Conservation (phyloP, 2,113 vertebrate genomes). For the Podarcis raffonei region DNA sequence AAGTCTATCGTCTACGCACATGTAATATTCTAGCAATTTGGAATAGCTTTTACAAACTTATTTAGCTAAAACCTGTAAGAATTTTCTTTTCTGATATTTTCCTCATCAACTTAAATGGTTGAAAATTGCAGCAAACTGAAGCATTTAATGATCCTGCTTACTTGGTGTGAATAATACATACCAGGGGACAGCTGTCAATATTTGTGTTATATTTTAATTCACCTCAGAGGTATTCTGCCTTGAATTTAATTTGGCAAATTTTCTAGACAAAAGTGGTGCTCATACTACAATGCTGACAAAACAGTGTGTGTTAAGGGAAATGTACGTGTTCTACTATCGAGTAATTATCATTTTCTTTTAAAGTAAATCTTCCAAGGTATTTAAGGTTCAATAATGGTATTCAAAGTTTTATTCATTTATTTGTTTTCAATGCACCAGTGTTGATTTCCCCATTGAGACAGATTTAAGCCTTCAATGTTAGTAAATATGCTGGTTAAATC, state of each 20-base stretch:
- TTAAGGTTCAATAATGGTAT: not conserved
- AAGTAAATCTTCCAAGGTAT: not conserved
- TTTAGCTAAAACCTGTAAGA: not conserved
- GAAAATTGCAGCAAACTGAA: slow-evolving; percentile 1
- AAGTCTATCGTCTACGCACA: not conserved
- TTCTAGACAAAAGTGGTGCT: not conserved
- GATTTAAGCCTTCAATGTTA: not conserved
- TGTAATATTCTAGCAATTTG: not conserved
- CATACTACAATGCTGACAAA: not conserved
- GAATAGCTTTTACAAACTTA: not conserved
- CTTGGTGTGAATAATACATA: not conserved
- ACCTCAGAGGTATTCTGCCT: not conserved
- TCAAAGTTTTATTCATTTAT: not conserved
- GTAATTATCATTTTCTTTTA: slow-evolving; percentile 9
- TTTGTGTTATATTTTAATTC: slow-evolving; percentile 15
- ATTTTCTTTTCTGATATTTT: not conserved
- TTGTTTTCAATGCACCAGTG: not conserved
- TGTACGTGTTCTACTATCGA: not conserved
- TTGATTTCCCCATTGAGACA: not conserved
- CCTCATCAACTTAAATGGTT: not conserved
- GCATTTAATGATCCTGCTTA: not conserved
- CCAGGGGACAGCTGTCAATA: not conserved
- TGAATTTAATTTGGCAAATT: not conserved
- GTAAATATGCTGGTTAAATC: not conserved
- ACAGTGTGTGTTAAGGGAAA: not conserved